Conservation (phyloP, 2,113 vertebrate genomes). For the Furnarius figulus region DNA sequence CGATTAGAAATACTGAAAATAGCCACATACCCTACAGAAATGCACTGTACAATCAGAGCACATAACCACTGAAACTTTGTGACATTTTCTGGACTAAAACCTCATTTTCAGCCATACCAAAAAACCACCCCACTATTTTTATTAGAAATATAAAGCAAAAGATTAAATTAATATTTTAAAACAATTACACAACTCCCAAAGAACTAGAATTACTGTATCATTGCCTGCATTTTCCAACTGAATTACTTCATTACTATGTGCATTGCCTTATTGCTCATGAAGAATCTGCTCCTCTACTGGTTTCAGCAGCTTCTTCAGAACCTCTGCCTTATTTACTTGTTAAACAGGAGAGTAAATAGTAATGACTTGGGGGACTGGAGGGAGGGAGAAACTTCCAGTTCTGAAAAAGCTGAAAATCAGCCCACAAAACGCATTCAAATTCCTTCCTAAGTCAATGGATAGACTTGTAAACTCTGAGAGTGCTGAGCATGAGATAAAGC, state of each 20-base stretch:
- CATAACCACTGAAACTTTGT: not conserved
- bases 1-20: not conserved
- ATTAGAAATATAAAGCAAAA: not conserved
- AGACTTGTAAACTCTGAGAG: not conserved
- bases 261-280: not conserved
- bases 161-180: not conserved
- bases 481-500: not conserved
- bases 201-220: not conserved
- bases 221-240: not conserved
- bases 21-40: accelerated
- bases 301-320: not conserved
- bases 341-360: not conserved
- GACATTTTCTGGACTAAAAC: not conserved
- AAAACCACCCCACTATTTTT: accelerated
- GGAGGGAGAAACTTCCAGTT: not conserved
- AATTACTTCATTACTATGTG: not conserved
- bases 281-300: not conserved
- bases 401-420: not conserved
- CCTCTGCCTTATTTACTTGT: not conserved
- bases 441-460: not conserved
- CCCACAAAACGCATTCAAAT: not conserved
- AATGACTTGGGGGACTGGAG: not conserved
- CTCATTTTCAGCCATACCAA: not conserved
- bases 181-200: not conserved
- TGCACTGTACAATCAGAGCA: not conserved